These are phyloP conservation scores for Chirona hameri DNA, from an alignment of 2,888 invertebrate species.

Conservation along the genomic window DNA sequence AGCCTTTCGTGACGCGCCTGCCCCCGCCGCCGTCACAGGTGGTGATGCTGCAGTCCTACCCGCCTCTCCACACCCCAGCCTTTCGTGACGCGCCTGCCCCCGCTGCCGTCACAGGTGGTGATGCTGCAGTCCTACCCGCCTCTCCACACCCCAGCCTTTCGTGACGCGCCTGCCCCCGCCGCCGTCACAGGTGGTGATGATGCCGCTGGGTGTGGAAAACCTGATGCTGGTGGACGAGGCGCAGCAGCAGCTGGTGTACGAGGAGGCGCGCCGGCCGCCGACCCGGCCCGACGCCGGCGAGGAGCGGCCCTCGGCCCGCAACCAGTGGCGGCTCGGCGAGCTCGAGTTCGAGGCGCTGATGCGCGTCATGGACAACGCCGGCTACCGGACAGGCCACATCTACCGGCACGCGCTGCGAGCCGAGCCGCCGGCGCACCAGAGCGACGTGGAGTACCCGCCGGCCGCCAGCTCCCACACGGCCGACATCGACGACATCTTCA, in stretches of 20 bases:
- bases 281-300: slow-evolving; percentile 41
- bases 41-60: no score
- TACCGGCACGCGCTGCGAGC: slow-evolving; percentile 64
- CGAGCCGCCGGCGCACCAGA: slow-evolving; percentile 81
- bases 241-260: slow-evolving; percentile 38
- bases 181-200: slow-evolving; percentile 56
- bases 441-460: slow-evolving; percentile 94
- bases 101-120: no score
- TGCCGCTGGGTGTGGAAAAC: slow-evolving; percentile 75
- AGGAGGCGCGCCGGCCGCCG: slow-evolving; percentile 62
- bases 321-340: slow-evolving; percentile 83
- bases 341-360: slow-evolving; percentile 95
- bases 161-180: not conserved
- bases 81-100: no score
- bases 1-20: no score
- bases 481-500: slow-evolving; percentile 87
- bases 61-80: no score
- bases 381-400: slow-evolving; percentile 95
- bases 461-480: slow-evolving; percentile 89
- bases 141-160: not conserved
- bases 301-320: slow-evolving; percentile 40
- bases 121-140: no score
- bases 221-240: slow-evolving; percentile 58
- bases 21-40: no score
- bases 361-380: slow-evolving; percentile 94